Evolutionary conservation across 30 jellyfish, hydroid and myxozoan genomes (phyloP), one percentile per base, ranked within the genome.

Genomic region (Aurelia aurita complex sp. Pacific): DNA sequence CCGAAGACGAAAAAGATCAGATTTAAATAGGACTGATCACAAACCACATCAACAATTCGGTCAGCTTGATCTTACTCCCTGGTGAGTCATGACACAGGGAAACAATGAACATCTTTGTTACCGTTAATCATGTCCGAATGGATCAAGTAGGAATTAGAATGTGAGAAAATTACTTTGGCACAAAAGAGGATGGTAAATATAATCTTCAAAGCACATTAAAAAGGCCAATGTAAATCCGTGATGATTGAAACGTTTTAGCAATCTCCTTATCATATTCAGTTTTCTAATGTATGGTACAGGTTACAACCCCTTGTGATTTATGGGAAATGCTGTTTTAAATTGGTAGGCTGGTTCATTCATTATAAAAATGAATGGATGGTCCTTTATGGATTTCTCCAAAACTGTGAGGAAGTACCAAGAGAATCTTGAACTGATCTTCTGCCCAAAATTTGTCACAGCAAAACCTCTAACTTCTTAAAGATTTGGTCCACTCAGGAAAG

Each of bases 141-240:
- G 68, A 46, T 6, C 23, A 40, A 17, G 69, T 15, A 66, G 51
- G 42, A 17, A 3, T 18, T 67, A 79, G 89, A 79, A 65, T 50
- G 89, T 79, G 89, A 79, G 73, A 77, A 79, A 77, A 79, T 63
- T 50, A 12, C 46, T 55, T 79, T 70, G 89, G 89, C 80, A 64
- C 60, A 43, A 5, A 42, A 79, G 29, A 81, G 89, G 89, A 79
- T 63, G 80, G 69, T 53, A 10, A 64, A 55, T 67, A 19, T 64
- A 79, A 79, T 64, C 80, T 71, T 38, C 40, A 46, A 46, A 79
- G 89, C 43, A 57, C 67, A 79, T 50, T 61, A 65, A 17, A 16
- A 40, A 7, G 54, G 54, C 67, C 6, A 38, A 70, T 29, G 8
- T 19, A 52, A 42, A 32, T 17, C 23, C 63, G 46, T 15, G 80